Evolutionary conservation across 2,888 invertebrate species (phyloP), one percentile per base, ranked within the genome.

Genomic region (Diploptera punctata): DNA sequence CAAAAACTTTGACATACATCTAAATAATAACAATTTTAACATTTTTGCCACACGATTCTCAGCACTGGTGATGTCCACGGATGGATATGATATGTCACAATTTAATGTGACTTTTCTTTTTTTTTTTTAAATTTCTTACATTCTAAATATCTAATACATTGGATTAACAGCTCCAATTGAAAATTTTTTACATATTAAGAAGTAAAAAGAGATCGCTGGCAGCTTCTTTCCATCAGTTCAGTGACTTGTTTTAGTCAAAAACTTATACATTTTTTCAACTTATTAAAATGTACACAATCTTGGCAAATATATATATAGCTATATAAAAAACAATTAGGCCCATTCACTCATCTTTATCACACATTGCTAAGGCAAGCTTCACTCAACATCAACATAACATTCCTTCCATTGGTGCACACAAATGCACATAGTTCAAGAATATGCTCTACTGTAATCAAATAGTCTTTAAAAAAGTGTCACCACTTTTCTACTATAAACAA

Each of bases 301-400:
- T 74, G 73, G 71, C 71, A 68, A 71, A 72, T 71, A 72, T 65
- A 72, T 70, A 67, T 74, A 72, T 16, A 57, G 18, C 18, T 57
- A 60, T 70, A 74, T 74, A 72, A 68, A 74, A 74, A 74, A 74
- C 74, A 72, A 72, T 74, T 74, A 74, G 74, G 74, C 74, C 74
- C 74, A 74, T 60, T 72, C 72, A 74, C 72, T 72, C 74, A 57
- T 67, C 68, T 72, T 54, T 65, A 65, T 68, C 72, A 69, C 61
- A 67, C 69, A 70, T 49, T 70, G 69, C 74, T 74, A 75, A 75
- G 75, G 75, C 73, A 73, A 68, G 67, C 75, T 73, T 75, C 70
- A 72, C 70, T 72, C 75, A 73, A 73, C 75, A 73, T 72, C 19
- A 21, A 62, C 13, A 52, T 19, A 33, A 33, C 33, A 57, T n/a